These are phyloP conservation scores for Edolisoma coerulescens DNA, from an alignment of 2,113 vertebrate species.

Conservation along the genomic window DNA sequence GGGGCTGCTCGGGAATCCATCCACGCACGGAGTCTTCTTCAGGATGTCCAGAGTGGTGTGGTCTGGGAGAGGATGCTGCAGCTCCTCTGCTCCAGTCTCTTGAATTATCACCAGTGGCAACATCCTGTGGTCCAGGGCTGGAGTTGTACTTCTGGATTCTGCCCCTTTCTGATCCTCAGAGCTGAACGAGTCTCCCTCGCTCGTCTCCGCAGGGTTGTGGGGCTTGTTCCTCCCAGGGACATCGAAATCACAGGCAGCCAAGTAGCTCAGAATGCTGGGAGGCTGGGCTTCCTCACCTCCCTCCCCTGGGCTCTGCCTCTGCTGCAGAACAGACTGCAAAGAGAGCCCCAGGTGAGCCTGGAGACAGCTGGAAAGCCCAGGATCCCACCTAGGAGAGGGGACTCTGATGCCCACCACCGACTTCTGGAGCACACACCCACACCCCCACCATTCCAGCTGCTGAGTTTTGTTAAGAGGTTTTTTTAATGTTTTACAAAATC, in stretches of 20 bases:
- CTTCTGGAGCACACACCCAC: background rate
- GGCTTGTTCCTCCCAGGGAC: slow-evolving; percentile 41
- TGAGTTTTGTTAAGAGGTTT: rapidly evolving
- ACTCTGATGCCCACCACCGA: background rate
- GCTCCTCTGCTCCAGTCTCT: slow-evolving; percentile 21
- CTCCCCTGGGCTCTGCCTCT: slow-evolving; percentile 64
- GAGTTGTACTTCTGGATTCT: slow-evolving; percentile 26
- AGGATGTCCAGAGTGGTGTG: slow-evolving; percentile 81
- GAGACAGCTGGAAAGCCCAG: rapidly evolving
- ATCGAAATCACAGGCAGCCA: slow-evolving; percentile 74
- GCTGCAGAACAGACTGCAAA: slow-evolving; percentile 79
- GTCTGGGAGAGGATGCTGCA: slow-evolving; percentile 14
- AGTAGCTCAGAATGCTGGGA: slow-evolving; percentile 82
- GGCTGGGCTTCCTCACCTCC: slow-evolving; percentile 67
- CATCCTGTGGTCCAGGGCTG: slow-evolving; percentile 47
- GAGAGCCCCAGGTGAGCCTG: background rate
- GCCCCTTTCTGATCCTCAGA: slow-evolving; percentile 65
- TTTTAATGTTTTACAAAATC: background rate
- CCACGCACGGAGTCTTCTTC: slow-evolving; percentile 53
- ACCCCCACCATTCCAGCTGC: background rate
- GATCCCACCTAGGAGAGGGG: background rate
- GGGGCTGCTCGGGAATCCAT: background rate
- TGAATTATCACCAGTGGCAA: slow-evolving; percentile 15
- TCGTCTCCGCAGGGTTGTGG: slow-evolving; percentile 40
- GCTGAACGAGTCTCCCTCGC: slow-evolving; percentile 61